phyloP scores from a whole-genome alignment of 2,113 vertebrate species.

The Nerophis lumbriciformis region DNA sequence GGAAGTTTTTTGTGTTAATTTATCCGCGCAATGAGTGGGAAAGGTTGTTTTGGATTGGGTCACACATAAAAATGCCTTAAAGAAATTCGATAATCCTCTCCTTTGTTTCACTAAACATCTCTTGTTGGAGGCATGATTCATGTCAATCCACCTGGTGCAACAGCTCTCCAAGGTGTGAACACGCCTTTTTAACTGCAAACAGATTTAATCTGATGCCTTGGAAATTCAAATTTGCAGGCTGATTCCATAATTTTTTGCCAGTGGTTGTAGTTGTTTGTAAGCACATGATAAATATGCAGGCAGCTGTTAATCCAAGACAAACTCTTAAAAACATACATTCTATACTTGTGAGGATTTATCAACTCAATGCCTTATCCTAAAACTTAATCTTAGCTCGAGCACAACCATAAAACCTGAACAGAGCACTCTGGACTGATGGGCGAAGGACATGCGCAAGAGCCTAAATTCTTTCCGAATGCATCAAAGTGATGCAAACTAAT shows the following conservation, averaged over 20 bases:
- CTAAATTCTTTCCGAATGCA: neutral
- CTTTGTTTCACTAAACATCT: no score
- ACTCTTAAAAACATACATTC: constrained; percentile 8
- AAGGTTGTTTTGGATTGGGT: no score
- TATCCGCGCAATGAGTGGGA: no score
- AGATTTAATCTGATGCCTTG: no score
- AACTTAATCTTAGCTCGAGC: neutral
- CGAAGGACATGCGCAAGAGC: neutral
- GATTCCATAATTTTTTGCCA: constrained; percentile 2
- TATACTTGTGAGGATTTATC: neutral
- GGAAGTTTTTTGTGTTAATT: no score
- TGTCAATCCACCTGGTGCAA: no score
- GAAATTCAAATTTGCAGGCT: no score
- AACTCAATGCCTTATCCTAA: neutral
- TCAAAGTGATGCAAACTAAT: neutral
- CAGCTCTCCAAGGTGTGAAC: no score
- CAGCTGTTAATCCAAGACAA: constrained; percentile 46
- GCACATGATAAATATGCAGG: constrained; percentile 47
- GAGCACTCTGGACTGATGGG: neutral
- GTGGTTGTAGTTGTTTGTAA: constrained; percentile 28
- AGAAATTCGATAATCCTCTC: no score
- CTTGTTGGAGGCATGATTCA: no score
- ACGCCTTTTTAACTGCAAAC: no score
- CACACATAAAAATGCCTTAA: no score
- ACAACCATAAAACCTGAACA: neutral